Conservation (phyloP, 2,888 invertebrate species). For the Orchesellides sinensis region DNA sequence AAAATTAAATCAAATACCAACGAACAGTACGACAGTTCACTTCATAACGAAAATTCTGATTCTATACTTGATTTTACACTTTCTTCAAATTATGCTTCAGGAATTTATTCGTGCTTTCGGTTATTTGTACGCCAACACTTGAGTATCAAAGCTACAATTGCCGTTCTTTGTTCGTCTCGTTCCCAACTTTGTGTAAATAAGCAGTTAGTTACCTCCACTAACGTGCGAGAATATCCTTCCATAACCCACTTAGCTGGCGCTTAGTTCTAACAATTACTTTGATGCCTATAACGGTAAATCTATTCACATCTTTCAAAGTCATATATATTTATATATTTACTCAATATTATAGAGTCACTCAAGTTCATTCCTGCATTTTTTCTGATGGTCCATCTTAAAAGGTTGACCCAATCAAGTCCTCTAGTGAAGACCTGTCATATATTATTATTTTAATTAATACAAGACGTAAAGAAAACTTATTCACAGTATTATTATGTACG, state of each 20-base stretch:
- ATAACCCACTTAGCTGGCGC: conserved; percentile 37
- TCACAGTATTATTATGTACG: conserved; percentile 43
- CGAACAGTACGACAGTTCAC: background rate
- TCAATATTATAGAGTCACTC: conserved; percentile 48
- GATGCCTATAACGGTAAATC: conserved; percentile 47
- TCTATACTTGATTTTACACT: background rate
- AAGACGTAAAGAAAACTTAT: conserved; percentile 51
- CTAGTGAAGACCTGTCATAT: conserved; percentile 45
- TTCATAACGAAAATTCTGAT: background rate
- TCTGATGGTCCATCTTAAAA: conserved; percentile 63
- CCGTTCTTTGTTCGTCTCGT: conserved; percentile 60
- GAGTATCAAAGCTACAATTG: conserved; percentile 62
- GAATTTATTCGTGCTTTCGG: conserved; percentile 37
- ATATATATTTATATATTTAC: conserved; percentile 26
- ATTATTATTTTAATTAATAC: conserved; percentile 45
- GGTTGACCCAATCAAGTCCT: conserved; percentile 60
- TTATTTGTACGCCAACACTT: conserved; percentile 58
- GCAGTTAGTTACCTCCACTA: conserved; percentile 21
- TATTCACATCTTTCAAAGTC: conserved; percentile 47
- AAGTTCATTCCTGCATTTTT: conserved; percentile 58
- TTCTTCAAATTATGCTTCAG: background rate
- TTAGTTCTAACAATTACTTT: conserved; percentile 31
- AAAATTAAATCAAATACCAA: background rate
- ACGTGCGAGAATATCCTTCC: too few species aligned
- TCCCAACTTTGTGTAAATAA: conserved; percentile 38